Conservation (phyloP, 2,888 invertebrate species). For the Luperina nickerlii region DNA sequence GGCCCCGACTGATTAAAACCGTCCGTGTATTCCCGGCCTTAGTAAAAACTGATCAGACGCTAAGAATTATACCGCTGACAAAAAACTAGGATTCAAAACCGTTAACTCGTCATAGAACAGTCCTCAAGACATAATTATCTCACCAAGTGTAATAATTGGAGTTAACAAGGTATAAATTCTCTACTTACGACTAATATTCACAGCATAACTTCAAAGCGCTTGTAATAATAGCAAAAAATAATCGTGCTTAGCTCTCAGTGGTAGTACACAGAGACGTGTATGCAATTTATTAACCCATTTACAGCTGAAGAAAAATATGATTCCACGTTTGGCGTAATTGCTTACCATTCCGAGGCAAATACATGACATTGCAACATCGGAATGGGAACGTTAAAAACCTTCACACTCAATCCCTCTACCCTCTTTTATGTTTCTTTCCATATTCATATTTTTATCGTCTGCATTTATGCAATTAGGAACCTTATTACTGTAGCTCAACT, state of each 20-base stretch:
- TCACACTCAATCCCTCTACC: conserved; percentile 61
- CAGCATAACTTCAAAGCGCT: conserved; percentile 32
- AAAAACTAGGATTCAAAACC: conserved; percentile 29
- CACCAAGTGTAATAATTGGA: conserved; percentile 47
- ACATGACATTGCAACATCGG: conserved; percentile 51
- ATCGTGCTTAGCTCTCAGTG: conserved; percentile 13
- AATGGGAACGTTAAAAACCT: conserved; percentile 59
- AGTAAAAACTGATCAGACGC: conserved; percentile 37
- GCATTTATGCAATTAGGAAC: conserved; percentile 28
- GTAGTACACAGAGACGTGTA: conserved; percentile 25
- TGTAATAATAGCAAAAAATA: conserved; percentile 50
- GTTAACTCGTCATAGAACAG: conserved; percentile 21
- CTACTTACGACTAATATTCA: conserved; percentile 52
- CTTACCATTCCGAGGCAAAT: conserved; percentile 53
- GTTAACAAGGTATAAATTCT: conserved; percentile 50
- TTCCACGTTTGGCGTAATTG: conserved; percentile 60
- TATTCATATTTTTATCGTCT: conserved; percentile 51
- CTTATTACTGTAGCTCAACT: conserved; percentile 16
- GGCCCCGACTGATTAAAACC: conserved; percentile 7
- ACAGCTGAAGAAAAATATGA: conserved; percentile 58
- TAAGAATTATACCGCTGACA: conserved; percentile 17
- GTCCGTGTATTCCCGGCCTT: conserved; percentile 1
- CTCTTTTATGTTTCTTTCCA: conserved; percentile 41
- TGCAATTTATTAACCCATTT: conserved; percentile 57
- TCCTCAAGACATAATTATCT: conserved; percentile 51